Evolutionary conservation across 2,888 invertebrate genomes (phyloP), one percentile per base, ranked within the genome.

Genomic region (Caenorhabditis parvicauda): DNA sequence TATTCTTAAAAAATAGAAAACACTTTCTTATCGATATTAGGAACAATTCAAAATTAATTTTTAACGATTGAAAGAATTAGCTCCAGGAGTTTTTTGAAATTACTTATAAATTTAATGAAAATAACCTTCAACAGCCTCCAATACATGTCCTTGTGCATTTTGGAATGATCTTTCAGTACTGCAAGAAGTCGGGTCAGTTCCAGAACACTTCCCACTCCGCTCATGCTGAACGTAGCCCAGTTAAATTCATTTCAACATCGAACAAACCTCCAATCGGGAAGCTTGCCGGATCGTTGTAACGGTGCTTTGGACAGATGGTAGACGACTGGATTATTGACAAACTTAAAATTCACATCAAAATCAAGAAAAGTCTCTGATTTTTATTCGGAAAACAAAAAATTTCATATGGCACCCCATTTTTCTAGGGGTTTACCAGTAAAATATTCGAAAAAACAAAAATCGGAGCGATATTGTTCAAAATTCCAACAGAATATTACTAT

Each of bases 81-180:
- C n/a, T n/a, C n/a, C n/a, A n/a, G 6, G 41, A 7, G 41, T 6
- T 14, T 41, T 41, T 17, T 12, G 41, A n/a, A 7, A 21, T 41
- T 17, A 12, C 7, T 9, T 12, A n/a, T n/a, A n/a, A n/a, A n/a
- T n/a, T 17, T 17, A 41, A 6, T 21, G 38, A 27, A n/a, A 32
- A n/a, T 39, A 61, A 81, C 82, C 75, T 82, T 82, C 50, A 83
- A 64, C 3, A 79, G 67, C 21, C 74, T 64, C 67, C 78, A 79
- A 50, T 82, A 82, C 17, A 75, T 72, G 17, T 76, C 71, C 53
- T 79, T 79, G 60, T 80, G 78, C 24, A 68, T 54, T 56, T 73
- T 75, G 5, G 75, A 76, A 44, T 69, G 67, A 57, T 79, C 79
- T 51, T 79, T 80, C 35, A 78, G 42, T 3, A 70, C 58, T 2